These are phyloP conservation scores for Meteorus cinctellus DNA, from an alignment of 2,888 invertebrate species.

Conservation along the genomic window DNA sequence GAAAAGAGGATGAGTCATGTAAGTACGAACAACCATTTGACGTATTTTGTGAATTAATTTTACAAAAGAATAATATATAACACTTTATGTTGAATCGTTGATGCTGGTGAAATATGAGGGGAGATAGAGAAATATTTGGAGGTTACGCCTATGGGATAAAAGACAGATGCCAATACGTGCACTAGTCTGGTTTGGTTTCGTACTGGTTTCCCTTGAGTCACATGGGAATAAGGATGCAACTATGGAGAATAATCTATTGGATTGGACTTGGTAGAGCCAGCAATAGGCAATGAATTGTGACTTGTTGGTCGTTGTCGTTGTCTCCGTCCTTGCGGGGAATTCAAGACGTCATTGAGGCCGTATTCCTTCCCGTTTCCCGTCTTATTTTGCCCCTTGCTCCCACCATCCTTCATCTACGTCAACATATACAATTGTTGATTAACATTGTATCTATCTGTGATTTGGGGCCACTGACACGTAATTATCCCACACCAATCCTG, in stretches of 20 bases:
- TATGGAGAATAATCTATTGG: conserved; percentile 15
- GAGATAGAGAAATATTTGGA: neutral
- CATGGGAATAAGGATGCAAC: conserved; percentile 41
- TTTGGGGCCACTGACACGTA: conserved; percentile 17
- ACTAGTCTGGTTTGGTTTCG: conserved; percentile 45
- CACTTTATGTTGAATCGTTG: too few species aligned
- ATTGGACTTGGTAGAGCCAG: neutral
- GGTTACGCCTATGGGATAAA: conserved; percentile 30
- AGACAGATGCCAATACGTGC: conserved; percentile 31
- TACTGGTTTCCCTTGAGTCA: conserved; percentile 59
- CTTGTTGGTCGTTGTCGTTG: conserved; percentile 35
- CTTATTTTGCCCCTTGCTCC: neutral
- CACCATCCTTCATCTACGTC: neutral
- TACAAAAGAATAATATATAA: too few species aligned
- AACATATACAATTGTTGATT: conserved; percentile 4
- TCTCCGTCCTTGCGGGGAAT: conserved; percentile 58
- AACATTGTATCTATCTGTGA: neutral
- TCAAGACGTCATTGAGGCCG: conserved; percentile 47
- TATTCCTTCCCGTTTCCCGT: neutral
- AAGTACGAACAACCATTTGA: too few species aligned
- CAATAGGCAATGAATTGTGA: conserved; percentile 30
- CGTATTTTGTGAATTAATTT: too few species aligned
- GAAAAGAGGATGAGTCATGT: too few species aligned
- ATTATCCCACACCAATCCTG: conserved; percentile 2
- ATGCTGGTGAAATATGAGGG: too few species aligned